phyloP scores from a whole-genome alignment of 1,140 invertebrate genomes.

The Brachionus rotundiformis region DNA sequence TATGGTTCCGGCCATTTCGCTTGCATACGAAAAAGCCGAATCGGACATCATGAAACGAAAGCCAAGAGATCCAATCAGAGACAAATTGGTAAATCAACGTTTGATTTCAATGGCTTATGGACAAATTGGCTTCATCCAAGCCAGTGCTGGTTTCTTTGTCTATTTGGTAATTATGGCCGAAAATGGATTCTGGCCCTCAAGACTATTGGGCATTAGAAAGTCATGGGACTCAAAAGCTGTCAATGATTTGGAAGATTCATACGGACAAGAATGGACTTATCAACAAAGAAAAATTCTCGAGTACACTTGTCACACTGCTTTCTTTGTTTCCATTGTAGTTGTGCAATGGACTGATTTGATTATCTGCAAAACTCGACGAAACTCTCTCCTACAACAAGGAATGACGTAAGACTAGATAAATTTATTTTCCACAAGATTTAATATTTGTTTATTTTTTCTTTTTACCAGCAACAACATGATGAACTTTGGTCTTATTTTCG shows the following conservation, averaged over 20 bases:
- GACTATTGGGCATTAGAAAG: conserved; percentile 85
- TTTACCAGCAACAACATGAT: conserved; percentile 63
- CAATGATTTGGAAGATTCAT: conserved; percentile 92
- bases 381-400: conserved; percentile 93
- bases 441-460: too few relatives aligned
- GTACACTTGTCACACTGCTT: conserved; percentile 95
- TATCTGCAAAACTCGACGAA: conserved; percentile 93
- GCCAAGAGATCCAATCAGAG: conserved; percentile 84
- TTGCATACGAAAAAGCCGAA: conserved; percentile 94
- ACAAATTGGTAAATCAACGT: conserved; percentile 91
- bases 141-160: conserved; percentile 96
- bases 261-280: conserved; percentile 89
- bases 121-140: conserved; percentile 83
- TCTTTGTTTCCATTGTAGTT: conserved; percentile 95
- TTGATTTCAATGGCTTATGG: conserved; percentile 56
- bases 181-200: conserved; percentile 85
- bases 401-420: conserved; percentile 70
- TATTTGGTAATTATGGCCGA: conserved; percentile 99
- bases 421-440: too few relatives aligned
- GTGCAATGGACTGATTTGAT: conserved; percentile 98
- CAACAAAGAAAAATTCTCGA: conserved; percentile 89
- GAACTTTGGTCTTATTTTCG: conserved; percentile 65
- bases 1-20: conserved; percentile 94
- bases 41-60: conserved; percentile 97
- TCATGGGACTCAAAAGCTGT: conserved; percentile 93